Evolutionary conservation across 1,140 invertebrate species (phyloP), one percentile per base, ranked within the genome.

Genomic region (Druon quercuslanigerum): DNA sequence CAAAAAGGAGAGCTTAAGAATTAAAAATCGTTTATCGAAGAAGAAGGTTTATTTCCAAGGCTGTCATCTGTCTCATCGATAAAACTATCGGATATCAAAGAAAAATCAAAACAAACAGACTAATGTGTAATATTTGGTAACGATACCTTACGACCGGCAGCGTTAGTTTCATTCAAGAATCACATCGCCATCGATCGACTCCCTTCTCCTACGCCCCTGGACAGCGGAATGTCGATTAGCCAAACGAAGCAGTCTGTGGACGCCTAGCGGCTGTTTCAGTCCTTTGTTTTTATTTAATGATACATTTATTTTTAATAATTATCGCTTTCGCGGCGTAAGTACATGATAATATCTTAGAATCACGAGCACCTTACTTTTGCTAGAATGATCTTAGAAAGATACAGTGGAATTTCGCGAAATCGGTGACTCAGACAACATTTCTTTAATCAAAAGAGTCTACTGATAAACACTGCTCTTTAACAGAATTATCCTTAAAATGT

Each of bases 231-330:
- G 40, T 46, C 40, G 40, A 46, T 46, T 46, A 46, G 40, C 40
- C 9, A 46, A 46, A 46, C 40, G 40, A 54, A 54, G 52, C 52
- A 54, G 52, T 54, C 16, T 54, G 17, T n/a, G 11, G 17, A 66
- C 25, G 25, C 14, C 33, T 33, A n/a, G 16, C 57, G 57, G 57
- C 20, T 33, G 2, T 66, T 25, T 66, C 57, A 66, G 57, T 66
- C 57, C 20, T 66, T 66, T 33, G 8, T 0, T 66, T 60, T 56
- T 78, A 77, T 84, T 82, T 71, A 85, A 85, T 79, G 79, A 84
- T 80, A 87, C 84, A 84, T 87, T 87, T 87, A 87, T 87, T 87
- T 82, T 86, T 86, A 87, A 86, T 87, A 82, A 84, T 87, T 9
- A 79, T 77, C 80, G 85, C 80, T 81, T 66, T 81, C 60, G 60